Evolutionary conservation across 1,140 invertebrate genomes (phyloP), one percentile per base, ranked within the genome.

Genomic region (Chrysopa pallens): DNA sequence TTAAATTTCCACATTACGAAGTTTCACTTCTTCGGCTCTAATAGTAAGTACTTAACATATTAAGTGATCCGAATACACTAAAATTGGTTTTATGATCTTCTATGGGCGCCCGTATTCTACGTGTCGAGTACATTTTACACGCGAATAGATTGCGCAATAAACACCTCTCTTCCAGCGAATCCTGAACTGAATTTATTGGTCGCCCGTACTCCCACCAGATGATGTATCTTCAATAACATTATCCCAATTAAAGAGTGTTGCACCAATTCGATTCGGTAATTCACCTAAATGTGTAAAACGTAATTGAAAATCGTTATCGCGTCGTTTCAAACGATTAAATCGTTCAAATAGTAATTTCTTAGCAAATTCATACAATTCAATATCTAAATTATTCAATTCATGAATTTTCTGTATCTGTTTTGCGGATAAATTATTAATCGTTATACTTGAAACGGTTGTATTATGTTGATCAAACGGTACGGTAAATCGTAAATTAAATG

Each of bases 321-420:
- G 73, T 45, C 75, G 72, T 62, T 82, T 82, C 37, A 91, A 62
- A 50, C 75, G 74, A 55, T 82, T 72, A 58, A 93, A 90, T 50
- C 90, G 72, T 59, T 84, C 70, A 50, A 89, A 76, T 53, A 97
- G 80, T 46, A 98, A 70, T 56, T 81, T 76, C 58, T 84, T 83
- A 37, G 94, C 93, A 68, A 84, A 99, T 42, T 84, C 74, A 60
- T 98, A 98, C 14, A 99, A 68, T 66, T 95, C 78, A 27, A 94
- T 67, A 62, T 98, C 95, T 39, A 98, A 68, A 38, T 73, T 69
- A 67, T 98, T 98, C 37, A 90, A 67, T 52, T 76, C 64, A 52
- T 74, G 72, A 49, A 98, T 80, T 56, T 71, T 74, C 12, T 76
- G 69, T 23, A 86, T 61, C 54, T 90, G 82, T 45, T 78, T 69